Base-by-base conservation (phyloP, 1,140 invertebrate genomes). In the Wasmannia auropunctata region DNA sequence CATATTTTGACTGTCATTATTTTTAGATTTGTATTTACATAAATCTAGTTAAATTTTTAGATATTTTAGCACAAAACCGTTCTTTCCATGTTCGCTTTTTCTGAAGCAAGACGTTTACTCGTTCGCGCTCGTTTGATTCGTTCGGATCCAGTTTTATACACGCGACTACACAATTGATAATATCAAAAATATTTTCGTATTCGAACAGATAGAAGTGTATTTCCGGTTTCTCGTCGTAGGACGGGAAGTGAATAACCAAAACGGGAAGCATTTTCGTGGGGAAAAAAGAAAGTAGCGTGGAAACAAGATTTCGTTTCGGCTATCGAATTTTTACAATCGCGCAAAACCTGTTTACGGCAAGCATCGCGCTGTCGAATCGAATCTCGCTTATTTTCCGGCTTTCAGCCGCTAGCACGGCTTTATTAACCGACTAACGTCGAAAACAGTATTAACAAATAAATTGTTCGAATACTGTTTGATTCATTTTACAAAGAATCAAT, bases 271-370 rank as follows among this genome's bases (percentile, higher is more conserved):
- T 76, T 58, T 25, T 51, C 31, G 28, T 34, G 28, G 14, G 31
- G n/a, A n/a, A 14, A n/a, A 51, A 74, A 43, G 19, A 43, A 60
- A 31, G 4, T 62, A 77, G 31, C 10, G 10, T 5, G 19, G 34
- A 76, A 43, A 14, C 28, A 63, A 31, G 37, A 77, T 62, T 58
- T 76, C 31, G 14, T 74, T 6, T 14, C 5, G 19, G 25, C 19
- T 63, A 77, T 77, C 7, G 75, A 62, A n/a, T 46, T 77, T 77
- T 77, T 49, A 11, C 19, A 10, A 76, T 46, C 37, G 1, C 3
- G 16, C 22, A 62, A 76, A 40, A 37, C 37, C 7, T 31, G 54
- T 60, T 76, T 76, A 46, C 11, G 28, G 40, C 6, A 63, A 34
- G 19, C 37, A 43, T 31, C 56, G 19, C 46, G 5, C 25, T 46